These are phyloP conservation scores for Pharmacophagus antenor DNA, from an alignment of 2,888 invertebrate species.

Conservation along the genomic window DNA sequence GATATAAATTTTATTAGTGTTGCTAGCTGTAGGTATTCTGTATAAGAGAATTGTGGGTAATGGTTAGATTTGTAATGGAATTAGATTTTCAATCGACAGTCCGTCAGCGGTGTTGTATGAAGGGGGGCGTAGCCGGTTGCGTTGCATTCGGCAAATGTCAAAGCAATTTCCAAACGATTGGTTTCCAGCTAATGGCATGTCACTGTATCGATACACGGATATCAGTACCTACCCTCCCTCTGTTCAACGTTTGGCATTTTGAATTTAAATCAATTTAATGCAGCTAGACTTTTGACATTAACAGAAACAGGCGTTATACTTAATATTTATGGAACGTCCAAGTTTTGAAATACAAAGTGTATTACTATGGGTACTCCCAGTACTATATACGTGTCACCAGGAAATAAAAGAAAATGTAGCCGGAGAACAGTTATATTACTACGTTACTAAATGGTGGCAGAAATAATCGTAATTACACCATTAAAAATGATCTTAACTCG, in stretches of 20 bases:
- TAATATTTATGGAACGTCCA: too few relatives aligned
- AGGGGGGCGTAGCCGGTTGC: constrained; percentile 30
- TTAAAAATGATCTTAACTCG: too few relatives aligned
- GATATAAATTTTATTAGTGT: too few relatives aligned
- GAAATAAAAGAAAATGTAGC: too few relatives aligned
- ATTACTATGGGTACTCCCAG: too few relatives aligned
- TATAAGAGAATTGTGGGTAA: background rate
- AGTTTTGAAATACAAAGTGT: too few relatives aligned
- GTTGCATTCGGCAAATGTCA: constrained; percentile 51
- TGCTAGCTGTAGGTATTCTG: too few relatives aligned
- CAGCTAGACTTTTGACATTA: background rate
- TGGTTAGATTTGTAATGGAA: background rate
- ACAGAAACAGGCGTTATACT: background rate
- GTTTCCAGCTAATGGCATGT: constrained; percentile 32
- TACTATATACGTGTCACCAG: too few relatives aligned
- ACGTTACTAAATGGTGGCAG: too few relatives aligned
- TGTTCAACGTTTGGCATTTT: background rate
- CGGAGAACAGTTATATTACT: too few relatives aligned
- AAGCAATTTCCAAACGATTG: constrained; percentile 55
- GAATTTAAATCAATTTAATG: background rate
- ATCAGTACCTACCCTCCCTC: background rate
- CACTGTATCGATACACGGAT: constrained; percentile 8
- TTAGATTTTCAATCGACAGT: constrained; percentile 6
- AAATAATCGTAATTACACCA: too few relatives aligned
- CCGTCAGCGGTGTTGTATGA: constrained; percentile 31